Evolutionary conservation across 2,113 vertebrate genomes (phyloP).

Genomic region (Puffinus mauretanicus): DNA sequence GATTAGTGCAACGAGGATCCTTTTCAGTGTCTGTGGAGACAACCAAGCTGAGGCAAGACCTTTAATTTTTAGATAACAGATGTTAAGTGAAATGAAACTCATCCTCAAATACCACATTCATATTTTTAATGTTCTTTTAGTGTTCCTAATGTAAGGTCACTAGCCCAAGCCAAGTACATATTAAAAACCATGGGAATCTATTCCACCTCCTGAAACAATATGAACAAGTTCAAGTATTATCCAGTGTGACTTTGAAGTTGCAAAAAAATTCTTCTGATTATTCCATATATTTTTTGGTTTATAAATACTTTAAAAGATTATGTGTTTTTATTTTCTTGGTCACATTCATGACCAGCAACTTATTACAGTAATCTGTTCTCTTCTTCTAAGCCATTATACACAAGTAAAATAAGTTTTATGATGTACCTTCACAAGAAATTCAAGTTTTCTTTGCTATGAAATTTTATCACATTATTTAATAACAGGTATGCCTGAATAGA

Average conservation of each 20-base stretch:
- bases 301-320: neutral
- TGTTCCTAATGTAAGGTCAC: neutral
- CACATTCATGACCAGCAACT: neutral
- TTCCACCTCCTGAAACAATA: neutral
- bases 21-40: neutral
- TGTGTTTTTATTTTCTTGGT: neutral
- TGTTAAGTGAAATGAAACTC: neutral
- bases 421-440: neutral
- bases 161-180: neutral
- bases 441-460: neutral
- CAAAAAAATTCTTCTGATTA: neutral
- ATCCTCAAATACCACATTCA: neutral
- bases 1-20: rapidly evolving
- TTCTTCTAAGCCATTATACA: neutral
- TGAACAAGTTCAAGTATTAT: neutral
- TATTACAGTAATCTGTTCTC: neutral
- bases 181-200: neutral
- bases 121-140: neutral
- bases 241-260: neutral
- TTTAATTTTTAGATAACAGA: neutral
- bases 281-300: neutral
- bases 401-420: neutral
- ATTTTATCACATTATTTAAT: neutral
- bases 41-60: neutral
- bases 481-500: neutral